These are phyloP conservation scores for Branchipolynoe longqiensis DNA, from an alignment of 2,888 invertebrate genomes.

Conservation along the genomic window DNA sequence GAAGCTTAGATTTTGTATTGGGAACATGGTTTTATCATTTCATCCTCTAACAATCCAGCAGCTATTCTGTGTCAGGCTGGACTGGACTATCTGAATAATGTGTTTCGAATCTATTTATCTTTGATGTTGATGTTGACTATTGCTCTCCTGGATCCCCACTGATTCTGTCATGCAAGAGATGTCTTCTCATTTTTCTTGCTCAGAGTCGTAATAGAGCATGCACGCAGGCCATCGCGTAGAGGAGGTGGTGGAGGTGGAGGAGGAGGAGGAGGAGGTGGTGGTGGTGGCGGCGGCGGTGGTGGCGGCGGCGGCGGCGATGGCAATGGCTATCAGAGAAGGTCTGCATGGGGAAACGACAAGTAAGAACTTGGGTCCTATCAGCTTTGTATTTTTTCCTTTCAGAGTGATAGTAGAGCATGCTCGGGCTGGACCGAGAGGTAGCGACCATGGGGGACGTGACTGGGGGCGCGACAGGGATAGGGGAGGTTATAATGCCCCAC, in stretches of 20 bases:
- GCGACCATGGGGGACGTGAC: conserved; percentile 66
- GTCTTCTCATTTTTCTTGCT: conserved; percentile 51
- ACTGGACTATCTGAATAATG: too few relatives aligned
- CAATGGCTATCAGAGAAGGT: conserved; percentile 57
- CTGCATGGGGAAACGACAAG: conserved; percentile 88
- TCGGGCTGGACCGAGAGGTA: conserved; percentile 71
- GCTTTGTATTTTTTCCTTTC: conserved; percentile 70
- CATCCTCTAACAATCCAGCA: too few relatives aligned
- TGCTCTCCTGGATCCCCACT: too few relatives aligned
- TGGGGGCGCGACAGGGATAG: conserved; percentile 63
- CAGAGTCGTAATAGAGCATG: conserved; percentile 92
- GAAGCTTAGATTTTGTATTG: too few relatives aligned
- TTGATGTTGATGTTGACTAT: too few relatives aligned
- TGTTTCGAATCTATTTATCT: too few relatives aligned
- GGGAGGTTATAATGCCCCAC: conserved; percentile 66
- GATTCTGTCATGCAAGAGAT: conserved; percentile 52
- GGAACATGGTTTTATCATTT: too few relatives aligned
- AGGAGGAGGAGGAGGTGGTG: too few relatives aligned
- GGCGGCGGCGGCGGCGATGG: conserved; percentile 63
- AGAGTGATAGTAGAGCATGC: conserved; percentile 93
- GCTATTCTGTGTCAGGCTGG: too few relatives aligned
- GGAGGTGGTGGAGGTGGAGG: too few relatives aligned
- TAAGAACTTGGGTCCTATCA: conserved; percentile 83
- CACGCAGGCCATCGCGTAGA: conserved; percentile 88
- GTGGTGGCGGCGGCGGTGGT: too few relatives aligned